Evolutionary conservation across 2,797 vertebrate species (phyloP), one percentile per base, ranked within the genome.

Genomic region (Helarctos malayanus): DNA sequence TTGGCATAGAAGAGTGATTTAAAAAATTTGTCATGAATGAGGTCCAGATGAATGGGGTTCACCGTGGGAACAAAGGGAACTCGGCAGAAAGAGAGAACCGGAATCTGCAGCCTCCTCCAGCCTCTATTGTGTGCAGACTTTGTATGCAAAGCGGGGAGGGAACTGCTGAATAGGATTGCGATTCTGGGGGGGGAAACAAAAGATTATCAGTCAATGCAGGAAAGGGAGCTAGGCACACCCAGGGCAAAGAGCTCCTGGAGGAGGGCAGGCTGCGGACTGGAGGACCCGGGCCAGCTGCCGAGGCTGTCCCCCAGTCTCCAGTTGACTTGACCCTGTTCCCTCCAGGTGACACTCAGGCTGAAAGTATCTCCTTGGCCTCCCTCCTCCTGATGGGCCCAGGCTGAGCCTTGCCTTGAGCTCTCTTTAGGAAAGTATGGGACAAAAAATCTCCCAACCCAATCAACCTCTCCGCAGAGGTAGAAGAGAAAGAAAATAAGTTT

Each of bases 1-100:
- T 94, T 84, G 95, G 63, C 56, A 47, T 84, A 85, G 81, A 81
- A 96, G 91, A 95, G 57, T 79, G 41, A 95, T 63, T 27, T 0
- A 27, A 83, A 87, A 91, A 85, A 80, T 68, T 52, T 41, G 35
- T 76, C 63, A 82, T 27, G 79, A 85, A 89, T n/a, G 73, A 91
- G 41, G 76, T 71, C 32, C 69, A 38, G 69, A 85, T 76, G 80
- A 96, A 89, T 71, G 80, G 81, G 61, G n/a, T 38, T 96, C 78
- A 41, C 35, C 15, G 1, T 18, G 23, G 57, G 71, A 52, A 93
- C 80, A 68, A 86, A 91, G 73, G 83, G 38, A 65, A 69, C 41
- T 54, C 14, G 0, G 41, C 49, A 59, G 80, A 83, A 23, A 45
- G 89, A 57, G 13, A 57, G 61, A 45, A n/a, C 23, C 2, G 1